Evolutionary conservation across 2,888 invertebrate species (phyloP), one percentile per base, ranked within the genome.

Genomic region (Celastrina argiolus): DNA sequence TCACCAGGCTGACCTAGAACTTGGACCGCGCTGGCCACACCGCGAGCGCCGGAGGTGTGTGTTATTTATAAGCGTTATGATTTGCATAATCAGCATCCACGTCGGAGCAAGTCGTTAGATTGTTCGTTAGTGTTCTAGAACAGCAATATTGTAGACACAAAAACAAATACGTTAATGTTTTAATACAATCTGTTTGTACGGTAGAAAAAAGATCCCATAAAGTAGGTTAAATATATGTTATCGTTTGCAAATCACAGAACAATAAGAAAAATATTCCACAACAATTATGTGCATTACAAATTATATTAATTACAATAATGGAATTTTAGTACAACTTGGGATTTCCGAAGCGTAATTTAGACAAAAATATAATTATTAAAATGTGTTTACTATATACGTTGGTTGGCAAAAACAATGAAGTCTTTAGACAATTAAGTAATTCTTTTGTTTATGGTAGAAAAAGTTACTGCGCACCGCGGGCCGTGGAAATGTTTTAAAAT

Each of bases 251-350:
- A 10, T 18, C 16, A 10, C 45, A 45, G 18, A 45, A 45, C 45
- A 45, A 18, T 45, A 45, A 18, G 8, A 45, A 45, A 45, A 45
- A 45, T 45, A 45, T 45, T 45, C 45, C 45, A 45, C 18, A 45
- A 45, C 16, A 18, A 45, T 18, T 2, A 18, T 18, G 45, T 45
- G 45, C 18, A 2, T 18, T 8, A 45, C 8, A 18, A 45, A 18
- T 45, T 10, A 45, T 3, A 45, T 45, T 45, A 16, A 10, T 45
- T 45, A 45, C 10, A 45, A 45, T 45, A 45, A 8, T 45, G 45
- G 45, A 2, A 18, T 45, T 45, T 45, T 0, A 45, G 45, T 10
- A 45, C 18, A 8, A 45, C 45, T 45, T 10, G 45, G 45, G 45
- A 45, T 8, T 18, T 3, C 45, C 45, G 18, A 1, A 18, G 45